These are phyloP conservation scores for Meriones unguiculatus DNA, from an alignment of 2,113 vertebrate species.

Conservation along the genomic window DNA sequence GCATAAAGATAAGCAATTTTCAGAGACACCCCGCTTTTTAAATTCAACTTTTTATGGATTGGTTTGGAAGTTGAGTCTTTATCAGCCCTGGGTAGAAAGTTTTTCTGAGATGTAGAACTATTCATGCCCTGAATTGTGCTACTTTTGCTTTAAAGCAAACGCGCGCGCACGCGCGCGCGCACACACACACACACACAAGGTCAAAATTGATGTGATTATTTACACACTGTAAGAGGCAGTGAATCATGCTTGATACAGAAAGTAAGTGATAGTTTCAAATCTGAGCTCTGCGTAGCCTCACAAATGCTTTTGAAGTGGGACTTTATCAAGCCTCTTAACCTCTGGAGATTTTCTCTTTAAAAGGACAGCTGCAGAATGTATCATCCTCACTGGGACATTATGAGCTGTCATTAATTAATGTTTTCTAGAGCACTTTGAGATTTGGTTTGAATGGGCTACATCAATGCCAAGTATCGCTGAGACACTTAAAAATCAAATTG, in stretches of 20 bases:
- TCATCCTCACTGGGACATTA: neutral
- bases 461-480: slow-evolving; percentile 58
- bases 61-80: neutral
- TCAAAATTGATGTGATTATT: slow-evolving; percentile 4
- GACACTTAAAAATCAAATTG: slow-evolving; percentile 66
- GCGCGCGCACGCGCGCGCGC: no score
- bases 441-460: slow-evolving; percentile 67
- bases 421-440: slow-evolving; percentile 53
- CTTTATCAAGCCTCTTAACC: slow-evolving; percentile 57
- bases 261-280: slow-evolving; percentile 13
- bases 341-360: slow-evolving; percentile 24
- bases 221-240: neutral
- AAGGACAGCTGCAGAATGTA: slow-evolving; percentile 13
- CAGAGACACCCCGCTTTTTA: neutral
- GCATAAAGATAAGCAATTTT: neutral
- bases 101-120: neutral
- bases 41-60: neutral
- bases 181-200: no score
- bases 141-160: slow-evolving; percentile 52
- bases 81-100: neutral
- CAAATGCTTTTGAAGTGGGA: slow-evolving; percentile 40
- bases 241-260: neutral
- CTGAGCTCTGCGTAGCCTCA: neutral
- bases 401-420: slow-evolving; percentile 66
- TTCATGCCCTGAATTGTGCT: neutral